phyloP scores from a whole-genome alignment of 2,797 vertebrate species.

The Oreochromis grahami region DNA sequence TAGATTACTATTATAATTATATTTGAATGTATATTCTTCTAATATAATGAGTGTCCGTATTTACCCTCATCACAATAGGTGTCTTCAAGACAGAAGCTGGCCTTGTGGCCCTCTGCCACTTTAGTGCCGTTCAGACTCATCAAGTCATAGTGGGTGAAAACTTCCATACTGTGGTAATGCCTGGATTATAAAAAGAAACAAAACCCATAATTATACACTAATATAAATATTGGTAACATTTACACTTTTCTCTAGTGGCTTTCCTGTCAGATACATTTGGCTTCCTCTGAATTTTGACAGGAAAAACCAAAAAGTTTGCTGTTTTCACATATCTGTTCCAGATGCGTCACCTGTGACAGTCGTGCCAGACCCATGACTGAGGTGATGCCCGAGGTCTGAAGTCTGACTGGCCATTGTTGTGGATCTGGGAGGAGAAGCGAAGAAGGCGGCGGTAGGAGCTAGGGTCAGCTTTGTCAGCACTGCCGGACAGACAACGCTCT shows the following conservation, averaged over 20 bases:
- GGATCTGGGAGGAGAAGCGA: constrained; percentile 96
- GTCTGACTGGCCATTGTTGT: constrained; percentile 92
- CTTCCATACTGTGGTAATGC: constrained; percentile 98
- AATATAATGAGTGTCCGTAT: background rate
- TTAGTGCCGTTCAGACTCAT: constrained; percentile 90
- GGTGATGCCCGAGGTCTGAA: constrained; percentile 88
- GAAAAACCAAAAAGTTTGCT: background rate
- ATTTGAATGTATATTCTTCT: background rate
- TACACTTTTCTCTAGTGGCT: background rate
- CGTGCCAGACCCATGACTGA: constrained; percentile 94
- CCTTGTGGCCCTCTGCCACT: constrained; percentile 95
- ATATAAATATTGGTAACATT: background rate
- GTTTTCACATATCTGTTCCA: background rate
- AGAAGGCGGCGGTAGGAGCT: constrained; percentile 86
- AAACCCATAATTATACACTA: background rate
- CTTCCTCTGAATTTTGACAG: background rate
- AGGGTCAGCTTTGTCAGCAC: constrained; percentile 63
- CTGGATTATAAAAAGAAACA: constrained; percentile 58
- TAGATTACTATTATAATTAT: background rate
- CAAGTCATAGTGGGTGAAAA: constrained; percentile 94
- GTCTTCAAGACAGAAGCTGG: constrained; percentile 97
- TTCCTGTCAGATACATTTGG: background rate
- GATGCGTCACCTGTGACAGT: constrained; percentile 88
- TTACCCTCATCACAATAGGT: constrained; percentile 89
- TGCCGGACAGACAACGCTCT: constrained; percentile 88